phyloP scores from a whole-genome alignment of 2,888 invertebrate species.

The Trachelus troglodyta region DNA sequence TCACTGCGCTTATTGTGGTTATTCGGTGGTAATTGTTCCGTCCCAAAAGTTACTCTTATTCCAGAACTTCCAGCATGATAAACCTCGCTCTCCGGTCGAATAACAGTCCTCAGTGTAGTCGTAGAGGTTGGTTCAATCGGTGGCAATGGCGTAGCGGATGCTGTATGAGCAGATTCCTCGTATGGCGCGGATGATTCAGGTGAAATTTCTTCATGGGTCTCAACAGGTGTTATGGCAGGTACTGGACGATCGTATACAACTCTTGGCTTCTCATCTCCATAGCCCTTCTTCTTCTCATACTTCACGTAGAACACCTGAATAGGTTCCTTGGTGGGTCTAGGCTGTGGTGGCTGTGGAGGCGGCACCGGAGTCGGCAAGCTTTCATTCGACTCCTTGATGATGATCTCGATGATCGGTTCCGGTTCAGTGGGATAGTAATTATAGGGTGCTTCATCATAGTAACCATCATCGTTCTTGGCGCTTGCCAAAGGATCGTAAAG shows the following conservation, averaged over 20 bases:
- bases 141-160: constrained; percentile 67
- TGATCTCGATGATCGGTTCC: constrained; percentile 92
- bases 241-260: constrained; percentile 84
- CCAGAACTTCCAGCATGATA: constrained; percentile 82
- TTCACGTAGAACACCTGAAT: constrained; percentile 93
- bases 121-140: constrained; percentile 79
- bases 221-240: constrained; percentile 80
- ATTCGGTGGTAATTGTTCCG: constrained; percentile 67
- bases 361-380: constrained; percentile 76
- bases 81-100: constrained; percentile 86
- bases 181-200: constrained; percentile 62
- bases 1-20: constrained; percentile 60
- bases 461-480: constrained; percentile 64
- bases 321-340: constrained; percentile 79
- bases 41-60: constrained; percentile 85
- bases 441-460: constrained; percentile 47
- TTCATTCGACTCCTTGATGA: constrained; percentile 90
- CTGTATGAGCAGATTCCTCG: constrained; percentile 69
- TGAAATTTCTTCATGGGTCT: constrained; percentile 71
- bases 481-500: constrained; percentile 73
- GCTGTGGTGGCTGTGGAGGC: constrained; percentile 68
- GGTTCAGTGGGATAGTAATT: constrained; percentile 73
- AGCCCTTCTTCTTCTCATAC: constrained; percentile 83
- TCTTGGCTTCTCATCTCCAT: constrained; percentile 76
- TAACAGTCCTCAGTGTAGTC: constrained; percentile 85